Evolutionary conservation across 2,113 vertebrate species (phyloP), one percentile per base, ranked within the genome.

Genomic region (Cebus imitator): DNA sequence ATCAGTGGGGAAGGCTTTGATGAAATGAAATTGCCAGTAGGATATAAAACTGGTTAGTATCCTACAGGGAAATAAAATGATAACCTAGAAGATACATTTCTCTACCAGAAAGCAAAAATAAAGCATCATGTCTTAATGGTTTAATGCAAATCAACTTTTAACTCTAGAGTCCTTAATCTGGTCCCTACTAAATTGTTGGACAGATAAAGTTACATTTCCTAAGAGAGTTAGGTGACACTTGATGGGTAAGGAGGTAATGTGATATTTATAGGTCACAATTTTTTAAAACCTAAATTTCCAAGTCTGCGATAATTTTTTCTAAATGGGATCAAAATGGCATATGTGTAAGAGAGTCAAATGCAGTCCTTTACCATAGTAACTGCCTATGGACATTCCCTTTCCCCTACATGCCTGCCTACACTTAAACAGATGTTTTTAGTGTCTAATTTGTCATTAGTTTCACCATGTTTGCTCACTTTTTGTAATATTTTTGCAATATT

Each of bases 401-500:
- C 5, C 37, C 61, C 25, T 40, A 52, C 3, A 18, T 43, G 21
- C 25, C 61, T 95, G 30, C 5, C 0, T 84, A 80, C 70, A 87
- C 8, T 61, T 37, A 85, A 30, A 66, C 43, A 91, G 85, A 91
- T 86, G 45, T 93, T 88, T 92, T 73, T 64, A 75, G 18, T 81
- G 79, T 90, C 52, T 72, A 81, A 52, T 80, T 78, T 96, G 72
- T 92, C 52, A 48, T 66, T 70, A 92, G 40, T 72, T 76, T 90
- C 72, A 87, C 30, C 79, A 73, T 70, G 50, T 81, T 93, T 97
- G 27, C 32, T 97, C 27, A 27, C 32, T 85, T 97, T 96, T 89
- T 90, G 85, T 95, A 93, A 90, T 27, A 68, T 76, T 85, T 97
- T 97, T 87, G 35, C 81, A 97, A 91, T 85, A 45, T 72, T 81